Base-by-base conservation (phyloP, 2,888 invertebrate genomes). In the Galeopsomyia nigrocyanea region DNA sequence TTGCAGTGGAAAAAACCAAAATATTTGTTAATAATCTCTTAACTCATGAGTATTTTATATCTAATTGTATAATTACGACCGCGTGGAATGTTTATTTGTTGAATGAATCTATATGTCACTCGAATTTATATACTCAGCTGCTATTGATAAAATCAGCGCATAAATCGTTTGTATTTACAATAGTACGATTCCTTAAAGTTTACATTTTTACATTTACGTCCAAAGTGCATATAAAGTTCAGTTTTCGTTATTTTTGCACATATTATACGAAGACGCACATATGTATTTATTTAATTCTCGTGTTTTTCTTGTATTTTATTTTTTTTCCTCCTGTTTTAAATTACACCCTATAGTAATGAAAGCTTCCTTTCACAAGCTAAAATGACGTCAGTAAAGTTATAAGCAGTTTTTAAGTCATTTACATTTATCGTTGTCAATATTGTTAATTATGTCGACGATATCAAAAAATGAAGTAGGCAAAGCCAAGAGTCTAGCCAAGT, bases 161-260 rank as follows among this genome's bases (percentile, higher is more conserved):
- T 22, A 55, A 67, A 64, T 66, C 47, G 14, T 62, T 71, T 51
- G 16, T 62, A 56, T 68, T 9, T 67, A 57, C 67, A 66, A 56
- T 74, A 65, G 53, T 74, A 55, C 58, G 57, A 31, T 68, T 63
- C 64, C 53, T 69, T 60, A 64, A 61, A 50, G 62, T 71, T 62
- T 69, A 75, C 68, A 69, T 69, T 75, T 71, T 74, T 66, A 71
- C 71, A 68, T 68, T 71, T 71, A 69, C 72, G 75, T 69, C 75
- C 75, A 65, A 72, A 75, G 72, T 75, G 68, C 71, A 68, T 74
- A 74, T 64, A 74, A 74, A 71, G 60, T 74, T 71, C 39, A 60
- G 60, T 60, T 64, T 39, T 22, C 19, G 46, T 68, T 62, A 57
- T 55, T 65, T 46, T 65, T 73, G 63, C 64, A 67, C 69, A 68